These are phyloP conservation scores for Otus sunia DNA, from an alignment of 2,113 vertebrate species.

Conservation along the genomic window DNA sequence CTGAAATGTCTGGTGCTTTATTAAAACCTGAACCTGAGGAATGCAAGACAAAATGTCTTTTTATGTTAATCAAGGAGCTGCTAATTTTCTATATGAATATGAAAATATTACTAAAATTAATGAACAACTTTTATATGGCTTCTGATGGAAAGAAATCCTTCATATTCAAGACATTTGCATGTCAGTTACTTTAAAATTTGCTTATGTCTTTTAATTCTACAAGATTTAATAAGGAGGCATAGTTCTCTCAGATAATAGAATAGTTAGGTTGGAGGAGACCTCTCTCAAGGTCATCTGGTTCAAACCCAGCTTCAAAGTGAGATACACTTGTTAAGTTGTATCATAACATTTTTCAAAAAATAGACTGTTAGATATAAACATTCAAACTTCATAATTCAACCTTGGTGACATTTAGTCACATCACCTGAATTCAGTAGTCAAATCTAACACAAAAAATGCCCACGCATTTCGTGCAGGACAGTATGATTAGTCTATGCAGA, in stretches of 20 bases:
- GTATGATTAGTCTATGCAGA: not conserved
- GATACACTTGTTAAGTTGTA: not conserved
- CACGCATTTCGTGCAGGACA: not conserved
- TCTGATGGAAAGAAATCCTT: not conserved
- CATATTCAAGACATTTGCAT: not conserved
- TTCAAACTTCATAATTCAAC: not conserved
- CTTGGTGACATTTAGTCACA: not conserved
- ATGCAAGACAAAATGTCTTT: not conserved
- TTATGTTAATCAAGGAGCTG: not conserved
- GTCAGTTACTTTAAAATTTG: not conserved
- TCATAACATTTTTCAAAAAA: not conserved
- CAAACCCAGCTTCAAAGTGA: not conserved
- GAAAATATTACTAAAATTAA: slow-evolving; percentile 1
- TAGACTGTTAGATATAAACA: not conserved
- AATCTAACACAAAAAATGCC: not conserved
- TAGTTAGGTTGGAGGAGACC: not conserved
- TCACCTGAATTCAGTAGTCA: not conserved
- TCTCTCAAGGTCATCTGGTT: not conserved
- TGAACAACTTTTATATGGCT: not conserved
- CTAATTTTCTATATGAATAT: not conserved
- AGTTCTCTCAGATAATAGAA: not conserved
- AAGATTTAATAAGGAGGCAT: not conserved
- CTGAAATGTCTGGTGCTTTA: not conserved
- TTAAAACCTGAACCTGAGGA: not conserved
- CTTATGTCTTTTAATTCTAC: not conserved